These are phyloP conservation scores for Caenorhabditis uteleia DNA, from an alignment of 2,888 invertebrate species.

Conservation along the genomic window DNA sequence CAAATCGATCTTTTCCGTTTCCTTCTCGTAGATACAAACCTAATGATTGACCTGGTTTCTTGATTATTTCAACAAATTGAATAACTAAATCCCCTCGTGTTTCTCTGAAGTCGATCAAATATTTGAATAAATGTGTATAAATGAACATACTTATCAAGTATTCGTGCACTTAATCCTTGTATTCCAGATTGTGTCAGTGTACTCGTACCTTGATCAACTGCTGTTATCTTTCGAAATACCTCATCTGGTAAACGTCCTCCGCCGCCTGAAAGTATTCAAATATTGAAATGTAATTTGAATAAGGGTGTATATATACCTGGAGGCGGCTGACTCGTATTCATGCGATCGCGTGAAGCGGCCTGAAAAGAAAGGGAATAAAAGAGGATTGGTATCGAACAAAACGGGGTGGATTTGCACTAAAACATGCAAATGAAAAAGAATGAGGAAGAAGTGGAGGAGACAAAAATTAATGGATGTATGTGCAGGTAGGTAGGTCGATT, in stretches of 20 bases:
- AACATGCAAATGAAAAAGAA: slow-evolving; percentile 7
- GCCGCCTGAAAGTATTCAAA: slow-evolving; percentile 11
- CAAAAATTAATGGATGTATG: slow-evolving; percentile 27
- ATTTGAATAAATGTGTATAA: neutral
- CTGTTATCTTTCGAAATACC: slow-evolving; percentile 61
- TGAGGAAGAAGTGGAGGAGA: slow-evolving; percentile 1
- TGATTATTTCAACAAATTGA: slow-evolving; percentile 90
- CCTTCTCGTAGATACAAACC: slow-evolving; percentile 94
- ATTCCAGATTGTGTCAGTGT: slow-evolving; percentile 65
- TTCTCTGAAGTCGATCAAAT: slow-evolving; percentile 29
- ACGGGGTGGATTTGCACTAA: neutral
- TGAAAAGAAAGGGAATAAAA: slow-evolving; percentile 15
- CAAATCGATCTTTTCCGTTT: slow-evolving; percentile 92
- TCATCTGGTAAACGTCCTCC: slow-evolving; percentile 59
- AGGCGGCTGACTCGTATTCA: slow-evolving; percentile 48
- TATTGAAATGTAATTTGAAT: neutral
- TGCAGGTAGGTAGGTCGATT: slow-evolving; percentile 9
- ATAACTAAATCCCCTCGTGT: slow-evolving; percentile 58
- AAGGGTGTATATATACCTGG: slow-evolving; percentile 27
- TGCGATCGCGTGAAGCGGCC: slow-evolving; percentile 35
- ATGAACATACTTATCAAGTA: slow-evolving; percentile 58
- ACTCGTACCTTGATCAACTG: slow-evolving; percentile 65
- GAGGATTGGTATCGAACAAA: slow-evolving; percentile 6
- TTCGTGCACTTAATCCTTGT: slow-evolving; percentile 65
- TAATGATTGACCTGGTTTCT: slow-evolving; percentile 91